Percentiles rank a stretch among this genome's conserved stretches.
These are phyloP conservation scores for Cheilosia impressa DNA, from an alignment of 2,888 invertebrate species.

Conservation along the genomic window DNA sequence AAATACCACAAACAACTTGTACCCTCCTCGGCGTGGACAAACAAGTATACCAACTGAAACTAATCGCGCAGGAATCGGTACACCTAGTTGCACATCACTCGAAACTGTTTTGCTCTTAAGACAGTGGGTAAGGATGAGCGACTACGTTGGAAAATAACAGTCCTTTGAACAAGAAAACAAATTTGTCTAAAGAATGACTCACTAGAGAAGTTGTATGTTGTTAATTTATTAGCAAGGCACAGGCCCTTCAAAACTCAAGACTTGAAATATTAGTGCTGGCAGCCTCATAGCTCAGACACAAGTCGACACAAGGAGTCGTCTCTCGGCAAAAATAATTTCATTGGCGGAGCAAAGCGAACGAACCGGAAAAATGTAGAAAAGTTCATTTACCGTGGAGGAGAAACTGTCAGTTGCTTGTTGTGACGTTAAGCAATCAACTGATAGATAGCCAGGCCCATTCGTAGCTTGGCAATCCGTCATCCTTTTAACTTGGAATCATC, in stretches of 20 bases:
- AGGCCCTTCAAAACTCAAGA: not conserved
- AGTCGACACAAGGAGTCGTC: not conserved
- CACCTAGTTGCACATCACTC: not conserved
- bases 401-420: not conserved
- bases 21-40: not conserved
- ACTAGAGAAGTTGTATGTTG: slow-evolving; percentile 28
- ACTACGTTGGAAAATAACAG: not conserved
- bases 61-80: slow-evolving; percentile 13
- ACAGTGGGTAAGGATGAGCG: not conserved
- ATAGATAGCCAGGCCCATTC: not conserved
- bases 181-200: not conserved
- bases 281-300: not conserved
- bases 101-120: slow-evolving; percentile 5
- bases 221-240: slow-evolving; percentile 46
- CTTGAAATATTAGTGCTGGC: slow-evolving; percentile 20
- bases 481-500: not conserved
- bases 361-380: not conserved
- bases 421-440: slow-evolving; percentile 2
- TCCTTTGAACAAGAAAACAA: not conserved
- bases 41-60: slow-evolving; percentile 5
- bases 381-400: not conserved
- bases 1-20: slow-evolving; percentile 6
- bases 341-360: not conserved
- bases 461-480: slow-evolving; percentile 37
- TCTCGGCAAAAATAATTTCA: slow-evolving; percentile 54